These are phyloP conservation scores for Charina bottae DNA, from an alignment of 2,113 vertebrate species.

Conservation along the genomic window DNA sequence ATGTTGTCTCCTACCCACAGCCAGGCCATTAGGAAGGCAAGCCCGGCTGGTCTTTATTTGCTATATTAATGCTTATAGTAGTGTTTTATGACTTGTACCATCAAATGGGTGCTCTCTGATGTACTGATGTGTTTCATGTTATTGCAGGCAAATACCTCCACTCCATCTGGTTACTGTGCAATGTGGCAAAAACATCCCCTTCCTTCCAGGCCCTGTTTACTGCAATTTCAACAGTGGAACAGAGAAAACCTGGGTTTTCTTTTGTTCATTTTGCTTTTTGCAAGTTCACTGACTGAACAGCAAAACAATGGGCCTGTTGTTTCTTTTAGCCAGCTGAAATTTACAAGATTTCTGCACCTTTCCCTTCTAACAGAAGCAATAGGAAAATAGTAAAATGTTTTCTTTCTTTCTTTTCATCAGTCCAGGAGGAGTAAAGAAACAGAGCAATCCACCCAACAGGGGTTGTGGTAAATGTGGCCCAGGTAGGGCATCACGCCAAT, in stretches of 20 bases:
- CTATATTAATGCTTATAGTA: not conserved
- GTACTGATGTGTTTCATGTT: not conserved
- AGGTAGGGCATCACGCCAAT: not conserved
- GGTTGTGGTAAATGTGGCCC: not conserved
- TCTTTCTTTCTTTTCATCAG: not conserved
- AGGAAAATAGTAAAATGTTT: not conserved
- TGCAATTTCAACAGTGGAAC: not conserved
- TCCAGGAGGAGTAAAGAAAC: not conserved
- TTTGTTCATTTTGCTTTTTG: not conserved
- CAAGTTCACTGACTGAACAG: not conserved
- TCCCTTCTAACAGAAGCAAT: not conserved
- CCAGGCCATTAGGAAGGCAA: not conserved
- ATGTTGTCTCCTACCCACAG: not conserved
- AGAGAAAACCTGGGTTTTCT: not conserved
- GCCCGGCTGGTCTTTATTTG: not conserved
- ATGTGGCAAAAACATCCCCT: not conserved
- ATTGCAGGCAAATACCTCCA: not conserved
- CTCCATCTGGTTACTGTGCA: not conserved
- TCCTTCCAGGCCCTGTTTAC: not conserved
- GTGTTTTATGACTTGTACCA: not conserved
- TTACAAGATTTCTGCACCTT: not conserved
- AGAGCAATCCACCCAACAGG: not conserved
- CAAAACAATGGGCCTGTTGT: not conserved
- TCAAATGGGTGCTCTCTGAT: not conserved
- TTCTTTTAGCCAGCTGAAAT: not conserved